Conservation (phyloP, 2,797 vertebrate genomes). For the Lepilemur septentrionalis region DNA sequence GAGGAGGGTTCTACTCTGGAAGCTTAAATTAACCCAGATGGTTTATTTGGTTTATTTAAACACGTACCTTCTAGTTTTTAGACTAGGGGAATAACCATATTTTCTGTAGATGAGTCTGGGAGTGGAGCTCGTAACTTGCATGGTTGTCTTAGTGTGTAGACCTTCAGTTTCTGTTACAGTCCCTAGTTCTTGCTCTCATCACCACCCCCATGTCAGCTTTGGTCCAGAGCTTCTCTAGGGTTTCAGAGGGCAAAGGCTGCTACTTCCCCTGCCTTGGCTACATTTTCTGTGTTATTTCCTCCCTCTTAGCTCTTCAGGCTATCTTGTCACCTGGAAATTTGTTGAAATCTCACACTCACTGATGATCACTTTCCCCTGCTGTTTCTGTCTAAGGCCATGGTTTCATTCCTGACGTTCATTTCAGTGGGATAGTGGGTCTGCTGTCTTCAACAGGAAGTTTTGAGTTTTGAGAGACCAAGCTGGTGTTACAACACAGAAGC, state of each 20-base stretch:
- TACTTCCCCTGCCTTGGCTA: not conserved
- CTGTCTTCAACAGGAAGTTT: not conserved
- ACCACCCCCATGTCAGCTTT: not conserved
- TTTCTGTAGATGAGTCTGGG: not conserved
- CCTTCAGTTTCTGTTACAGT: not conserved
- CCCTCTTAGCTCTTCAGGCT: not conserved
- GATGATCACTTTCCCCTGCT: not conserved
- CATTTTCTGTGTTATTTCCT: not conserved
- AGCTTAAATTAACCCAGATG: not conserved
- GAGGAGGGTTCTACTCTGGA: not conserved
- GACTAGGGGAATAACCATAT: not conserved
- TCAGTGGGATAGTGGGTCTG: not conserved
- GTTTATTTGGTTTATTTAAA: not conserved
- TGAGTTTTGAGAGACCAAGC: not conserved
- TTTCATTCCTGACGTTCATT: not conserved
- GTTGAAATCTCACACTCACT: not conserved
- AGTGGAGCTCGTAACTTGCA: not conserved
- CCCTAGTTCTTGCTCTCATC: not conserved
- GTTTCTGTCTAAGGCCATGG: not conserved
- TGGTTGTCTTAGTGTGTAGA: not conserved
- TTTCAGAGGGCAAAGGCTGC: not conserved
- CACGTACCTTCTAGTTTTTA: not conserved
- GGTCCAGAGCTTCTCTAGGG: not conserved
- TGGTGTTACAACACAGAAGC: slow-evolving; percentile 19
- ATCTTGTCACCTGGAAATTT: not conserved